phyloP scores from a whole-genome alignment of 2,797 vertebrate species.

The Dermochelys coriacea region DNA sequence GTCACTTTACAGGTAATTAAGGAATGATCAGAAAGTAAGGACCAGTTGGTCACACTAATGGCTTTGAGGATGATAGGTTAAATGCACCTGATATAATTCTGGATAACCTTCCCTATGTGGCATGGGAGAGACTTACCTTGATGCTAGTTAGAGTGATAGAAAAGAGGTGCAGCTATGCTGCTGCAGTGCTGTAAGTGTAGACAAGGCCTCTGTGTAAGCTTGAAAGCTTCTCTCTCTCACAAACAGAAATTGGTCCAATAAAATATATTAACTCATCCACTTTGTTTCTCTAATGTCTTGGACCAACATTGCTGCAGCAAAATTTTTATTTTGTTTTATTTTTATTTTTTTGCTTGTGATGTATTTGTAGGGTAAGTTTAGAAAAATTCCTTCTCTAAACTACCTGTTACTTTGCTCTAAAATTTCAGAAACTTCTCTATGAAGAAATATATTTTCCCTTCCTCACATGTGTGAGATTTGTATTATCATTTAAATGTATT shows the following conservation, averaged over 20 bases:
- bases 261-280: background rate
- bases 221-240: background rate
- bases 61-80: conserved; percentile 70
- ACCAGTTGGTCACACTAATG: conserved; percentile 57
- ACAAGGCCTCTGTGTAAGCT: background rate
- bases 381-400: background rate
- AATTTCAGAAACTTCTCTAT: background rate
- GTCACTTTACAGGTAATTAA: conserved; percentile 73
- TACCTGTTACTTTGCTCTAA: background rate
- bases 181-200: background rate
- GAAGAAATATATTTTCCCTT: background rate
- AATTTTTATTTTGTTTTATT: too few relatives aligned
- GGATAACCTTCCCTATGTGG: conserved; percentile 66
- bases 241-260: background rate
- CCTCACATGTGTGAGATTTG: background rate
- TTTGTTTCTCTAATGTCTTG: background rate
- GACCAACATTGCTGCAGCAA: background rate
- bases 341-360: conserved; percentile 22
- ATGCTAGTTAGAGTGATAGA: conserved; percentile 57
- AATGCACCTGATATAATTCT: conserved; percentile 61
- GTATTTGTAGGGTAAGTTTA: conserved; percentile 6
- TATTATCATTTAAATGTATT: background rate
- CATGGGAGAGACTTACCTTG: background rate
- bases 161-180: background rate
- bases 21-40: conserved; percentile 73